Base-by-base conservation (phyloP, 1,140 invertebrate genomes). In the Drosophila virilis region DNA sequence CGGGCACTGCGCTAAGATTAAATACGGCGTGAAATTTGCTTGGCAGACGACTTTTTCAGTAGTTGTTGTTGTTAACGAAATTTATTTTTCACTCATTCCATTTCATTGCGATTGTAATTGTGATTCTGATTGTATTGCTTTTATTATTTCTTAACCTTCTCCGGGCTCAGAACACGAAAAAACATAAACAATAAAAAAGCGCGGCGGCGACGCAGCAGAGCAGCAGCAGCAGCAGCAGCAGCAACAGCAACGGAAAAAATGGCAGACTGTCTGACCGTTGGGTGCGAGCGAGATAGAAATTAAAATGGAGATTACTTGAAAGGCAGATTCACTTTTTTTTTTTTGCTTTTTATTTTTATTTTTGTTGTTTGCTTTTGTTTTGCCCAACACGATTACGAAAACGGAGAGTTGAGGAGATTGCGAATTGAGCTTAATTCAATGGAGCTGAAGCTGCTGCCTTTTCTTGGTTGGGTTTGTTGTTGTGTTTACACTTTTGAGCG, bases 21-120 rank as follows among this genome's bases (percentile, higher is more conserved):
- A 88, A 89, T 88, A 88, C 84, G 80, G 84, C 83, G 83, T 88
- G 83, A 88, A 88, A 88, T 88, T 89, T 77, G 82, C 82, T 88
- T 78, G 68, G 58, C 79, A 79, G 84, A 60, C 67, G 77, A 84
- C 75, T 89, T 88, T 84, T 77, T 62, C 55, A 67, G 35, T 67
- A 52, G 17, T 17, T 65, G 48, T 64, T 75, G 66, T 57, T 70
- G 79, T 88, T 71, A 88, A 83, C 79, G 79, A 88, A 89, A 88
- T 88, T 89, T 89, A 83, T 88, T 80, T 89, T 88, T 88, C 83
- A 89, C 84, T 88, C 84, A 85, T 83, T 86, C 67, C 82, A 84
- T 75, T 80, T 79, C 80, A 83, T 84, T 81, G 80, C 66, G 71
- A 81, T 68, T 60, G 68, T 64, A 55, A 62, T 71, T 71, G 61